phyloP scores from a whole-genome alignment of 1,140 invertebrate genomes.

The Zaprionus ghesquierei region DNA sequence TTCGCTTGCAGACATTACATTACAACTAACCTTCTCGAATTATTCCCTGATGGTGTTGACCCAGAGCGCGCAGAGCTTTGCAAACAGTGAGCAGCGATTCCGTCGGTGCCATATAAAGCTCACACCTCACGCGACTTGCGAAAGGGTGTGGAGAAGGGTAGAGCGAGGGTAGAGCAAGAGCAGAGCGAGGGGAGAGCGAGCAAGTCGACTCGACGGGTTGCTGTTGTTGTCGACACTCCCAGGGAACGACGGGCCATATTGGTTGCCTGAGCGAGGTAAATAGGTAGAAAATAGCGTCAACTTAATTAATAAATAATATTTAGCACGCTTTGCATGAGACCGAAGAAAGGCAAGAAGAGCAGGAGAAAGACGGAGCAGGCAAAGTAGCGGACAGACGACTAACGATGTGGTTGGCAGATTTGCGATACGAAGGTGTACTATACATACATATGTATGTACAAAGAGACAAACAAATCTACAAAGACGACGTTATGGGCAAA shows the following conservation, averaged over 20 bases:
- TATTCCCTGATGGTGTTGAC: slow-evolving; percentile 17
- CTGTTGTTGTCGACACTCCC: slow-evolving; percentile 52
- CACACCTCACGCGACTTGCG: slow-evolving; percentile 54
- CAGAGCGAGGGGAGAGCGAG: slow-evolving; percentile 3
- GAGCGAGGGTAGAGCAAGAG: neutral
- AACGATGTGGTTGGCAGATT: slow-evolving; percentile 25
- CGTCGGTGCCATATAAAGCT: slow-evolving; percentile 47
- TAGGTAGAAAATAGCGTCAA: slow-evolving; percentile 72
- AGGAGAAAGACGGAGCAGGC: slow-evolving; percentile 8
- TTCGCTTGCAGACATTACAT: too few species aligned
- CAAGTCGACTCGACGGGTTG: neutral
- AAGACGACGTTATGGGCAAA: slow-evolving; percentile 45
- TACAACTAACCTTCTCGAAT: neutral
- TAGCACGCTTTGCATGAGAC: slow-evolving; percentile 62
- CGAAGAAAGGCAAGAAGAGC: neutral
- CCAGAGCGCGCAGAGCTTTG: slow-evolving; percentile 41
- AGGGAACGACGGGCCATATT: slow-evolving; percentile 39
- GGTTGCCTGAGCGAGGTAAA: slow-evolving; percentile 35
- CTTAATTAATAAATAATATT: slow-evolving; percentile 81
- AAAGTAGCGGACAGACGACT: slow-evolving; percentile 2
- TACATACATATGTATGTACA: too few species aligned
- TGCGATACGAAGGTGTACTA: slow-evolving; percentile 5
- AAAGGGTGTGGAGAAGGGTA: slow-evolving; percentile 5
- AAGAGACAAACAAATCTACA: slow-evolving; percentile 25
- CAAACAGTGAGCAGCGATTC: slow-evolving; percentile 12